Evolutionary conservation across 2,113 vertebrate genomes (phyloP).

Genomic region (Camelus bactrianus): DNA sequence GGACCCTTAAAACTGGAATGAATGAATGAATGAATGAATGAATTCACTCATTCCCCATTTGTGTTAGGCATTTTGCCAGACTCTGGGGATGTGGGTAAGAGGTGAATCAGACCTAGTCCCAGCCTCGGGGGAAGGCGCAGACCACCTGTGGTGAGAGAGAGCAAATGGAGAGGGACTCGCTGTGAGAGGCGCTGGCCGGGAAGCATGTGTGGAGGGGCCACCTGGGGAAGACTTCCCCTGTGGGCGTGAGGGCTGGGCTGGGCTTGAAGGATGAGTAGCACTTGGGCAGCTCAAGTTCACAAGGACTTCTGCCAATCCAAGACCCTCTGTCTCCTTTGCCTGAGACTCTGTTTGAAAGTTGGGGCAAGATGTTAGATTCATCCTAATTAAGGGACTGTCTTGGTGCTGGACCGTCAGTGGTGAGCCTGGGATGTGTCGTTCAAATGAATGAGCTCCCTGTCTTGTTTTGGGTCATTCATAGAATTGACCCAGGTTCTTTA

Average conservation of each 20-base stretch:
- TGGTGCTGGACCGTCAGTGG: not conserved
- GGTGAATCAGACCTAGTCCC: not conserved
- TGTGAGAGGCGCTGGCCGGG: accelerated
- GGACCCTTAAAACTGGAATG: not conserved
- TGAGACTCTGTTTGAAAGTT: not conserved
- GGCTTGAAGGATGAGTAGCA: not conserved
- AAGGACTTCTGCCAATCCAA: not conserved
- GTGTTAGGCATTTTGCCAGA: not conserved
- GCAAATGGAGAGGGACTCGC: not conserved
- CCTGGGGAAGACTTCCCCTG: not conserved
- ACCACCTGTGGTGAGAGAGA: not conserved
- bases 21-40: no score
- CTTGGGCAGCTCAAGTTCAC: not conserved
- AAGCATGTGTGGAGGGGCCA: not conserved
- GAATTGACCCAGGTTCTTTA: not conserved
- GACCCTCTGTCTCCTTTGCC: not conserved
- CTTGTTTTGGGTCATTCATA: not conserved
- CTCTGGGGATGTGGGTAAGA: not conserved
- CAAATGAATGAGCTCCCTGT: not conserved
- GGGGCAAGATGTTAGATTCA: not conserved
- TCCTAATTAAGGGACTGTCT: not conserved
- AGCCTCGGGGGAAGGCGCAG: not conserved
- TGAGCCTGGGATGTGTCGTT: not conserved
- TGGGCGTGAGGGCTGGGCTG: not conserved
- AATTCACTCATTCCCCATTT: not conserved